Conservation (phyloP, 92 coral and sea anemone species). For the Phenganax marumi region DNA sequence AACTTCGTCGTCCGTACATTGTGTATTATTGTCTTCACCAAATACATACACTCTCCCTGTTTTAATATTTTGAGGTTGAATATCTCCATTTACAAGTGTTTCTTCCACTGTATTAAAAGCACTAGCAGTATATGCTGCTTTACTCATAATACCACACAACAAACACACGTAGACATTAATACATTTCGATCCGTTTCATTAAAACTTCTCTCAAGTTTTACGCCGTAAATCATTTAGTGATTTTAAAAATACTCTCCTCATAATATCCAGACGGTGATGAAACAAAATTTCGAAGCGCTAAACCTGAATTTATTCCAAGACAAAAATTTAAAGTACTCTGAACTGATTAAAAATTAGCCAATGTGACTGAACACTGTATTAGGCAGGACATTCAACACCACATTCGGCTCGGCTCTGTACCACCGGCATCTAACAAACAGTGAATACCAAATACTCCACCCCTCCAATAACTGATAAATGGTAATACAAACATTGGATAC, state of each 20-base stretch:
- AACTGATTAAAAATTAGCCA: no score
- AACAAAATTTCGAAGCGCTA: not conserved
- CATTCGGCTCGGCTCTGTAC: no score
- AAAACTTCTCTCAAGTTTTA: not conserved
- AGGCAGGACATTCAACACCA: no score
- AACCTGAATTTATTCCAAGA: not conserved
- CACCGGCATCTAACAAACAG: no score
- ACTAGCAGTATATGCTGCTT: conserved; percentile 18
- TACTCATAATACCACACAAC: conserved; percentile 16
- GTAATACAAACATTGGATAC: no score
- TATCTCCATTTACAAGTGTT: conserved; percentile 17
- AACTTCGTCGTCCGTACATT: conserved; percentile 64
- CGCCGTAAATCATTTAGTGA: not conserved
- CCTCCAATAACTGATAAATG: no score
- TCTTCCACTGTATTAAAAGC: conserved; percentile 28
- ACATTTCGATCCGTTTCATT: not conserved
- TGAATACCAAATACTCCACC: no score
- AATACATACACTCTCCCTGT: conserved; percentile 72
- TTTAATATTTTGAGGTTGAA: conserved; percentile 25
- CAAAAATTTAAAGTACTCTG: no score
- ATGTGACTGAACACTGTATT: no score
- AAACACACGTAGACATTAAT: not conserved
- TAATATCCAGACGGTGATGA: no score
- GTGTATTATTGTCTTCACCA: conserved; percentile 76
- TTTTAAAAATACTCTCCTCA: not conserved